phyloP scores from a whole-genome alignment of 2,797 vertebrate genomes.

The Helicolenus hilgendorfi region DNA sequence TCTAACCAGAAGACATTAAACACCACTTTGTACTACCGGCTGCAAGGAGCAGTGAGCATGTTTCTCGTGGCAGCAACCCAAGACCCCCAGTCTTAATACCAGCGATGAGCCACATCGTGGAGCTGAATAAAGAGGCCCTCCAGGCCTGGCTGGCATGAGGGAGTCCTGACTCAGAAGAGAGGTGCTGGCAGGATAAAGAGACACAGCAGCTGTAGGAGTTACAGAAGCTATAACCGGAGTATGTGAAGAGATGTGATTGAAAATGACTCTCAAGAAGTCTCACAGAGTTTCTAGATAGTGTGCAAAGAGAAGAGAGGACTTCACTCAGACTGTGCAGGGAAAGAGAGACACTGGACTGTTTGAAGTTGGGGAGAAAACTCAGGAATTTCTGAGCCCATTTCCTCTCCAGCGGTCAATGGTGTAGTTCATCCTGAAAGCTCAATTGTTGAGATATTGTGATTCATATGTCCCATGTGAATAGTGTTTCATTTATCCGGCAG shows the following conservation, averaged over 20 bases:
- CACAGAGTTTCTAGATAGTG: neutral
- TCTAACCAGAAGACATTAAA: constrained; percentile 28
- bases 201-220: constrained; percentile 35
- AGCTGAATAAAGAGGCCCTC: constrained; percentile 51
- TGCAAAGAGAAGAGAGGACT: neutral
- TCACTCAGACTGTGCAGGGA: neutral
- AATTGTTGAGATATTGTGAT: neutral
- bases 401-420: neutral
- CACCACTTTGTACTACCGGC: constrained; percentile 16
- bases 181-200: constrained; percentile 41
- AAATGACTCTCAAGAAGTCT: constrained; percentile 25
- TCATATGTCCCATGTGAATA: neutral
- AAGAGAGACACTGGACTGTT: neutral
- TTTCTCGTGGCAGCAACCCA: constrained; percentile 55
- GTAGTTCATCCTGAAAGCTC: neutral
- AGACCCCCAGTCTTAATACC: constrained; percentile 38
- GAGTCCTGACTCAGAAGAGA: constrained; percentile 60
- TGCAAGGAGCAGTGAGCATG: constrained; percentile 23
- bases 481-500: neutral
- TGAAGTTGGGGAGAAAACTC: neutral
- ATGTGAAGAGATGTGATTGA: constrained; percentile 15
- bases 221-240: constrained; percentile 4
- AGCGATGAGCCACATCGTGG: constrained; percentile 60
- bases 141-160: constrained; percentile 40
- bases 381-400: neutral